Percentiles rank a stretch among this genome's conserved stretches.
Conservation (phyloP, 2,888 invertebrate species). For the Dinocampus coccinellae region DNA sequence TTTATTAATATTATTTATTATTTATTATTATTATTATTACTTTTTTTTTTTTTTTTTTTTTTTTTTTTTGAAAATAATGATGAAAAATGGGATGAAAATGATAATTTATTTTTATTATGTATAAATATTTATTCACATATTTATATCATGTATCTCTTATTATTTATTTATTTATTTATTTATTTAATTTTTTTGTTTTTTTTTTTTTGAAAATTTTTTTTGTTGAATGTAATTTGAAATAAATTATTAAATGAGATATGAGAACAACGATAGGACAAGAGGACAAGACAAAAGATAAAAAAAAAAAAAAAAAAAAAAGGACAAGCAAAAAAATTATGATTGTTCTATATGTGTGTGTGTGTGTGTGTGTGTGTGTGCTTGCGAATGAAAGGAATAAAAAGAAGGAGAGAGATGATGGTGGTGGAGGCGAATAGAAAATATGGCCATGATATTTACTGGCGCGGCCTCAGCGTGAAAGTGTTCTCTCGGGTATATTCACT, state of each 20-base stretch:
- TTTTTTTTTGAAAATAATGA: too few species aligned
- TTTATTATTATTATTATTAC: too few species aligned
- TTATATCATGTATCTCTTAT: background rate
- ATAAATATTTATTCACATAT: background rate
- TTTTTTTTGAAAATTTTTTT: background rate
- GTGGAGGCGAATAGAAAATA: slow-evolving; percentile 52
- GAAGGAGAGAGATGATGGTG: slow-evolving; percentile 31
- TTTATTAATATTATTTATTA: too few species aligned
- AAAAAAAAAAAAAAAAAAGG: too few species aligned
- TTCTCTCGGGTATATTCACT: slow-evolving; percentile 39
- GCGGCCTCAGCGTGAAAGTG: slow-evolving; percentile 65
- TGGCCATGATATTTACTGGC: slow-evolving; percentile 67
- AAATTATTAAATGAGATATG: background rate
- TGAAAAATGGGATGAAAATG: too few species aligned
- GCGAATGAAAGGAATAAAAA: slow-evolving; percentile 1
- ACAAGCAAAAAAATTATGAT: too few species aligned
- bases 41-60: background rate
- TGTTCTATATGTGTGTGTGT: too few species aligned
- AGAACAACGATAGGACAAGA: background rate
- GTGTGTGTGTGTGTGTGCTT: background rate
- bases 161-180: too few species aligned
- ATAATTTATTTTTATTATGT: background rate
- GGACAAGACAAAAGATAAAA: background rate
- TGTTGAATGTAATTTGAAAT: background rate
- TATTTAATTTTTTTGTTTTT: too few species aligned